These are phyloP conservation scores for cattle (Bos taurus) DNA, from an alignment of 2,113 vertebrate species.

Conservation along the genomic window ARS-UCD2.0 NC_037335.1:97440501-97441000, in stretches of 20 bases:
- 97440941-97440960: not conserved
- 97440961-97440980: not conserved
- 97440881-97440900: conserved; percentile 4
- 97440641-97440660: not conserved
- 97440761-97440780: conserved; percentile 71
- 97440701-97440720: conserved; percentile 64
- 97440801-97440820: conserved; percentile 51
- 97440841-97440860: not conserved
- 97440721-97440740: conserved; percentile 69
- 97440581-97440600: not conserved
- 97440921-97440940: not conserved
- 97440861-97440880: conserved; percentile 15
- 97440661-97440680: conserved; percentile 35
- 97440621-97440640: not conserved
- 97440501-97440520: not conserved
- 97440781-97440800: conserved; percentile 55
- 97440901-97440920: not conserved
- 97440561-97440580: no score
- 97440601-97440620: not conserved
- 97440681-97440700: not conserved
- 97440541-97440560: not conserved
- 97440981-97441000: not conserved
- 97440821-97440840: conserved; percentile 60
- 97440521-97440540: not conserved
- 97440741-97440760: conserved; percentile 69